Evolutionary conservation across 2,113 vertebrate genomes (phyloP).

Genomic region (Podilymbus podiceps): DNA sequence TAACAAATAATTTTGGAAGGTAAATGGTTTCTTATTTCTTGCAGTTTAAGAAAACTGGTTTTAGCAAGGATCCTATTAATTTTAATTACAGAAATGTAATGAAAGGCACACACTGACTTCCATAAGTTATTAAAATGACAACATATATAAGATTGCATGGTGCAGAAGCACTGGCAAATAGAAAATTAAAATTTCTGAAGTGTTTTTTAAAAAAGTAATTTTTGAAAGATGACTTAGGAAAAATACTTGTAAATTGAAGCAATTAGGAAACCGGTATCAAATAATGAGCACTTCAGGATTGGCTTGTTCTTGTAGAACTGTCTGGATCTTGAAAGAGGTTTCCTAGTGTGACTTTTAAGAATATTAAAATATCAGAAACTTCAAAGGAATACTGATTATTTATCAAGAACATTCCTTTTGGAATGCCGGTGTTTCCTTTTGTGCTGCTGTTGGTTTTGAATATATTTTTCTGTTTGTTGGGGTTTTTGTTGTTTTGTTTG

Average conservation of each 20-base stretch:
- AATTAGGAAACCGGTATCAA: background rate
- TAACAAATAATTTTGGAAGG: background rate
- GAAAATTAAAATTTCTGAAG: background rate
- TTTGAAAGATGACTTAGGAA: background rate
- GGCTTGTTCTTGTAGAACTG: background rate
- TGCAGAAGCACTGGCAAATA: background rate
- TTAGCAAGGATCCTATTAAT: background rate
- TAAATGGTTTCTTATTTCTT: background rate
- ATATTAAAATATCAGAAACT: background rate
- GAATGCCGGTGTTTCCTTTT: no score
- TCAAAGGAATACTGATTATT: background rate
- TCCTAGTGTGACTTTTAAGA: background rate
- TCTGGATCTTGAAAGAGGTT: constrained; percentile 40
- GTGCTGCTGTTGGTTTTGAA: background rate
- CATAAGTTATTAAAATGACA: background rate
- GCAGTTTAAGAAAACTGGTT: background rate
- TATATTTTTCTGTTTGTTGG: background rate
- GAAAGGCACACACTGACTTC: background rate
- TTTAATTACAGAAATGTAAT: background rate
- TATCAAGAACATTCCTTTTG: background rate
- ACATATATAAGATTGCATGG: background rate
- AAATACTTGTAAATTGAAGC: background rate
- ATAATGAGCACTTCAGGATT: background rate
- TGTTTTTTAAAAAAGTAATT: background rate
- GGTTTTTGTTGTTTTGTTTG: background rate